Evolutionary conservation across 2,113 vertebrate species (phyloP).

Genomic region (Bucco capensis): DNA sequence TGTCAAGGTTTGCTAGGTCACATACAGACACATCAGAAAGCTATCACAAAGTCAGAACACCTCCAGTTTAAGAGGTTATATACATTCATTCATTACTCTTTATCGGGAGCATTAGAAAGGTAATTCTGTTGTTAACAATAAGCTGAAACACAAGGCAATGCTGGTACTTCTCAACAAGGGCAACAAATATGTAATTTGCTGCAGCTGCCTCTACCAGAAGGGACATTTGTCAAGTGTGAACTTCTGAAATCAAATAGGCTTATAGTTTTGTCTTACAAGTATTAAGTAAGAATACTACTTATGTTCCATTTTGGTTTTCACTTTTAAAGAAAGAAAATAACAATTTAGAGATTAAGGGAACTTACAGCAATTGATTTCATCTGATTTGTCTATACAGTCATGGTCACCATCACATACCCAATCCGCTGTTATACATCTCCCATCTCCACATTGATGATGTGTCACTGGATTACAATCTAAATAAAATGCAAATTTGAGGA

Average conservation of each 20-base stretch:
- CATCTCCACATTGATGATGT: constrained; percentile 87
- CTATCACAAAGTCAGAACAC: background rate
- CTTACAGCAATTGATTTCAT: constrained; percentile 97
- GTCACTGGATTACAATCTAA: constrained; percentile 79
- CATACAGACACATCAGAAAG: background rate
- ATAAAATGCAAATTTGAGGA: background rate
- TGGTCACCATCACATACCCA: constrained; percentile 97
- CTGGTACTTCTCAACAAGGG: background rate
- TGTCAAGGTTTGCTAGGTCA: background rate
- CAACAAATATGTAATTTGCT: background rate
- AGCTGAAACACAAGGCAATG: background rate
- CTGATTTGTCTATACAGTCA: constrained; percentile 92
- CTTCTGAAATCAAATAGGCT: background rate
- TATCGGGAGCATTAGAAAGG: background rate
- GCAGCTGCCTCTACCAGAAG: background rate
- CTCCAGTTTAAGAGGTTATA: background rate
- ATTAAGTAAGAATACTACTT: background rate
- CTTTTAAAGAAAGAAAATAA: background rate
- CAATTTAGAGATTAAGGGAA: background rate
- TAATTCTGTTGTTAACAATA: background rate
- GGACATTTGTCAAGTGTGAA: background rate
- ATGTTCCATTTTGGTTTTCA: background rate
- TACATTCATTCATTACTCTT: background rate
- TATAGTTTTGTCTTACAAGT: background rate
- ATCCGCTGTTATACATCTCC: constrained; percentile 82